Conservation (phyloP, 64 coral and sea anemone genomes). For the Orbicella faveolata region DNA sequence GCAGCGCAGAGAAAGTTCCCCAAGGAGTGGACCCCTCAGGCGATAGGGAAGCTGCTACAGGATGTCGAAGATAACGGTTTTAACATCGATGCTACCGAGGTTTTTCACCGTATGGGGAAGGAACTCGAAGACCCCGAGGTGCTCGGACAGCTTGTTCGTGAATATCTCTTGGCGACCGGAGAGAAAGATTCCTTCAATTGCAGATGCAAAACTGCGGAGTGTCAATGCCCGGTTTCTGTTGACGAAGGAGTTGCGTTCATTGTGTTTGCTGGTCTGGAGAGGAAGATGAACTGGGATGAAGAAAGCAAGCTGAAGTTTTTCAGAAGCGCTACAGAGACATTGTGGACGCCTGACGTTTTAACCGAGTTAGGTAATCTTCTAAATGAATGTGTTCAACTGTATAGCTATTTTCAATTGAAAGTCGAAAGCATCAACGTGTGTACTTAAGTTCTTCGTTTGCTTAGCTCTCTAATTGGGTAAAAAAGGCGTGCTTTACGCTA, state of each 20-base stretch:
- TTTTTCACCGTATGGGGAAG: constrained; percentile 80
- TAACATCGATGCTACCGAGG: constrained; percentile 83
- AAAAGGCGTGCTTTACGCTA: too few relatives aligned
- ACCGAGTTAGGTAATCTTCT: constrained; percentile 73
- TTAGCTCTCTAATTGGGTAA: too few relatives aligned
- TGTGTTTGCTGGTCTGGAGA: constrained; percentile 80
- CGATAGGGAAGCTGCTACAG: constrained; percentile 64
- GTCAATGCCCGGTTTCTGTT: constrained; percentile 79
- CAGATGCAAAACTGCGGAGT: constrained; percentile 90
- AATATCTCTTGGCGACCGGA: constrained; percentile 76
- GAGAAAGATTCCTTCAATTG: constrained; percentile 91
- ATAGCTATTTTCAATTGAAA: too few relatives aligned
- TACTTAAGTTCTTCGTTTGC: too few relatives aligned
- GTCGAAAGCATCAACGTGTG: too few relatives aligned
- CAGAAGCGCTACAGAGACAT: constrained; percentile 61
- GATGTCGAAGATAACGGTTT: constrained; percentile 79
- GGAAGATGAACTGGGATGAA: constrained; percentile 87
- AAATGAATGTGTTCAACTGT: too few relatives aligned
- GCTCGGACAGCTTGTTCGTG: constrained; percentile 67
- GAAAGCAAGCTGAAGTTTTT: constrained; percentile 89
- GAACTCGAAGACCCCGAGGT: constrained; percentile 62
- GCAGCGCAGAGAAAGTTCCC: constrained; percentile 60
- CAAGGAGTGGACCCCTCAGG: constrained; percentile 48
- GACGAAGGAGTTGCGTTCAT: constrained; percentile 97
- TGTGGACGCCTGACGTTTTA: constrained; percentile 80